Conservation (phyloP, 2,113 vertebrate species). For the Plestiodon gilberti region DNA sequence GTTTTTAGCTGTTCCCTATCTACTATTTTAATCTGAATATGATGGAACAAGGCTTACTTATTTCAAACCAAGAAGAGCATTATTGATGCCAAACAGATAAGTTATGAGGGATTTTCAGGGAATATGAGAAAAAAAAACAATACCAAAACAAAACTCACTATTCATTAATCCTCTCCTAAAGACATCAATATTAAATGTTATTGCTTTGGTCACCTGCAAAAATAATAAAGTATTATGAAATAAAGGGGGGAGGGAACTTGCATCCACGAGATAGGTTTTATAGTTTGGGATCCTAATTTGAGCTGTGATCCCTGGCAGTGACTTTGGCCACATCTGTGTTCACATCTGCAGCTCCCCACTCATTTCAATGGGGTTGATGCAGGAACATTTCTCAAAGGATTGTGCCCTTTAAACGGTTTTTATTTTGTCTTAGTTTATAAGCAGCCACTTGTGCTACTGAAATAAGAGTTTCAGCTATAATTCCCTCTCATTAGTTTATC, state of each 20-base stretch:
- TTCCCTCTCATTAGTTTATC: not conserved
- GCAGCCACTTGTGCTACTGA: no score
- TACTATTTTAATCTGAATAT: slow-evolving; percentile 65
- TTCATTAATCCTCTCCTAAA: not conserved
- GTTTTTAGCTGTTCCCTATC: slow-evolving; percentile 70
- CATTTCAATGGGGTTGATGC: not conserved
- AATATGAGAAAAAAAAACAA: not conserved
- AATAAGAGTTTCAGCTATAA: not conserved
- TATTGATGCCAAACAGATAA: slow-evolving; percentile 1
- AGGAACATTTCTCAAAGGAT: not conserved
- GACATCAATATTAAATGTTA: slow-evolving; percentile 21
- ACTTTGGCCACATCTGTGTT: not conserved
- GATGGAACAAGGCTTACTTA: slow-evolving; percentile 47
- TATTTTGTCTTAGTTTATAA: not conserved
- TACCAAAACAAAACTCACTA: not conserved
- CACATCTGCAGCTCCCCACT: not conserved
- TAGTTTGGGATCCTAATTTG: not conserved
- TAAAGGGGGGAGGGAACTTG: not conserved
- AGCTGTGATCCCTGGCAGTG: not conserved
- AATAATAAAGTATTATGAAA: fast-evolving
- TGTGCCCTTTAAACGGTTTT: not conserved
- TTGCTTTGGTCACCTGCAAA: not conserved
- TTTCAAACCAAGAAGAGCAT: slow-evolving; percentile 23
- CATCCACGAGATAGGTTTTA: not conserved
- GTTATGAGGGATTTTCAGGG: slow-evolving; percentile 16